These are phyloP conservation scores for Callinectes sapidus DNA, from an alignment of 2,888 invertebrate genomes.

Conservation along the genomic window DNA sequence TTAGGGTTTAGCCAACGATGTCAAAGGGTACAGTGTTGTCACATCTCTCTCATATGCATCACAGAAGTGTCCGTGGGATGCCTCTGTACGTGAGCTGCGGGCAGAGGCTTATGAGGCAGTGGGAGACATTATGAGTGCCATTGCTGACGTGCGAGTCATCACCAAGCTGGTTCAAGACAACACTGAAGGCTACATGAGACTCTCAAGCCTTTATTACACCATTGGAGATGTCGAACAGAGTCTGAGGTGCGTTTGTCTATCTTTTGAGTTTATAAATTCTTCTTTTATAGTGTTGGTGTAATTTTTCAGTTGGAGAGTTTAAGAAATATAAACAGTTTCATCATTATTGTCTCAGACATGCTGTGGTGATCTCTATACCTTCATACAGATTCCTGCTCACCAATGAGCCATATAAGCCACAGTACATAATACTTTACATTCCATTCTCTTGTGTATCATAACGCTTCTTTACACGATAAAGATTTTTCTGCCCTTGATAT, in stretches of 20 bases:
- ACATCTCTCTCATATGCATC: slow-evolving; percentile 55
- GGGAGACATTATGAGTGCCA: slow-evolving; percentile 89
- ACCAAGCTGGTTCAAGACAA: slow-evolving; percentile 95
- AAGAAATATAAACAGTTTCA: not conserved
- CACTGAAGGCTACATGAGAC: slow-evolving; percentile 88
- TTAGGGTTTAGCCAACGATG: not conserved
- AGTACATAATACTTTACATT: too few relatives aligned
- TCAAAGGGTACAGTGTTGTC: not conserved
- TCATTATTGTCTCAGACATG: too few relatives aligned
- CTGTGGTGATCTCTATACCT: too few relatives aligned
- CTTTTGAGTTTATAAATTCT: not conserved
- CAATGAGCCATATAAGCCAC: too few relatives aligned
- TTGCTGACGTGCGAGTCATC: slow-evolving; percentile 91
- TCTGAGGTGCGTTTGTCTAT: slow-evolving; percentile 81
- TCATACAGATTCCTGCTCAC: too few relatives aligned
- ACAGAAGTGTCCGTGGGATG: slow-evolving; percentile 90
- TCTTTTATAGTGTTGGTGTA: not conserved
- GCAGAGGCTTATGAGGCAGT: slow-evolving; percentile 88
- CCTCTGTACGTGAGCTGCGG: slow-evolving; percentile 87
- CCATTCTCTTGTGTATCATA: too few relatives aligned
- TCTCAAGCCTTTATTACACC: slow-evolving; percentile 90
- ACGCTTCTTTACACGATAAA: too few relatives aligned
- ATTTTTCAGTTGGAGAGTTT: not conserved
- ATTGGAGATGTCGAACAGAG: slow-evolving; percentile 94
- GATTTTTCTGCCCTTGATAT: too few relatives aligned